Conservation (phyloP, 2,888 invertebrate genomes). For the Lepidochrysops patricia region DNA sequence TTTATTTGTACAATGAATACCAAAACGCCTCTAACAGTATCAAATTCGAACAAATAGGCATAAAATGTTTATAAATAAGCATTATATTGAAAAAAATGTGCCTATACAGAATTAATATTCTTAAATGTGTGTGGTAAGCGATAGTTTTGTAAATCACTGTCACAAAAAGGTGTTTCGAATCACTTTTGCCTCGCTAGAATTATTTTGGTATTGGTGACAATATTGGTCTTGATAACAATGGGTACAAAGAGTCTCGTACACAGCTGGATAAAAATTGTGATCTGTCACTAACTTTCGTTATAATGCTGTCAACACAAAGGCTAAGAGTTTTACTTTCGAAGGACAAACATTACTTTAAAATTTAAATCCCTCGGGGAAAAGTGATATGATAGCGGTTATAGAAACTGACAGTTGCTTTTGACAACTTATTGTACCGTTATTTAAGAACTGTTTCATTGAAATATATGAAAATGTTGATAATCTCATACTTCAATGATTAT, state of each 20-base stretch:
- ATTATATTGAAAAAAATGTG: neutral
- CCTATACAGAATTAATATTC: neutral
- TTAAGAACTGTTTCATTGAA: too few relatives aligned
- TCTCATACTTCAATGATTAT: too few relatives aligned
- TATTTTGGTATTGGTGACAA: constrained; percentile 36
- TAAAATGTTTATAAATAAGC: neutral
- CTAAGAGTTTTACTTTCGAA: neutral
- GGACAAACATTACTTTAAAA: neutral
- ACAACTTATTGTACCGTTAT: too few relatives aligned
- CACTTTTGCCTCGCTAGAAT: constrained; percentile 5
- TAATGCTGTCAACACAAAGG: constrained; percentile 1
- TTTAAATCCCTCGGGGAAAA: neutral
- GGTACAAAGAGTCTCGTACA: constrained; percentile 43
- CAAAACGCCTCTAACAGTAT: neutral
- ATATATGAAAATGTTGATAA: too few relatives aligned
- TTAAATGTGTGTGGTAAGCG: neutral
- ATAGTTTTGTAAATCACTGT: neutral
- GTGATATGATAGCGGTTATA: neutral
- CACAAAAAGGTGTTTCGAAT: neutral
- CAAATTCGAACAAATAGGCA: neutral
- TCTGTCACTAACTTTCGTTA: neutral
- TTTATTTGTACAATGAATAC: constrained; percentile 2
- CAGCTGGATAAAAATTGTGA: constrained; percentile 48
- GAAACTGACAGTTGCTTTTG: neutral
- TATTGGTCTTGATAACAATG: constrained; percentile 67